Base-by-base conservation (phyloP, 37 sponge, comb jelly and placozoan genomes). In the Cladorhizidae sp. region DNA sequence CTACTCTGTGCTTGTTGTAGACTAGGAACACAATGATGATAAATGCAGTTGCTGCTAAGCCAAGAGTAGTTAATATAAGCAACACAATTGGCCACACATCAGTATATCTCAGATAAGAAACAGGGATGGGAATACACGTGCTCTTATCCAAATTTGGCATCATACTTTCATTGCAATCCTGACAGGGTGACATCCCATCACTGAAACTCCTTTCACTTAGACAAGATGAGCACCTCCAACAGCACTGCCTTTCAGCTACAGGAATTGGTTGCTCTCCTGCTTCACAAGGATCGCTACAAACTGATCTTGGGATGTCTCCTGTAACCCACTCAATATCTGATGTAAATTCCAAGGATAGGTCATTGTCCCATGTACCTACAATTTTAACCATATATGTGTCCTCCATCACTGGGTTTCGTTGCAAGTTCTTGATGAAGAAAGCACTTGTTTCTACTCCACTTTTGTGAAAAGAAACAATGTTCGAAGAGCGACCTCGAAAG, bases 201-300 rank as follows among this genome's bases (percentile, higher is more conserved):
- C 85, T 88, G 29, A 64, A 64, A 29, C 74, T 42, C 29, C 29
- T 77, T 57, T 31, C 61, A 17, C 89, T 79, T 0, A 0, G 50
- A 59, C 93, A 93, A n/a, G 78, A 75, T 7, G 45, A 49, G 65
- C 93, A 93, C 0, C 0, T 81, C 89, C 93, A 93, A 40, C 93
- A 93, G 41, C 89, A 85, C 11, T 64, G 20, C 2, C 59, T 58
- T 42, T 81, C 72, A 29, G 38, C 80, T 31, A 22, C 32, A 18
- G 72, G 37, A 2, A 5, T 6, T 32, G 77, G 90, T n/a, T 72
- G 36, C 72, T 76, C 40, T 11, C 93, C 93, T 18, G 25, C n/a
- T 0, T 59, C 23, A 67, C 89, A 93, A 0, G 62, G 64, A 0
- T n/a, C 42, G 37, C 87, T 90, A 54, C 84, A 84, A 23, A 75